Evolutionary conservation across 2,888 invertebrate genomes (phyloP), one percentile per base, ranked within the genome.

Genomic region (Sialis lutaria): DNA sequence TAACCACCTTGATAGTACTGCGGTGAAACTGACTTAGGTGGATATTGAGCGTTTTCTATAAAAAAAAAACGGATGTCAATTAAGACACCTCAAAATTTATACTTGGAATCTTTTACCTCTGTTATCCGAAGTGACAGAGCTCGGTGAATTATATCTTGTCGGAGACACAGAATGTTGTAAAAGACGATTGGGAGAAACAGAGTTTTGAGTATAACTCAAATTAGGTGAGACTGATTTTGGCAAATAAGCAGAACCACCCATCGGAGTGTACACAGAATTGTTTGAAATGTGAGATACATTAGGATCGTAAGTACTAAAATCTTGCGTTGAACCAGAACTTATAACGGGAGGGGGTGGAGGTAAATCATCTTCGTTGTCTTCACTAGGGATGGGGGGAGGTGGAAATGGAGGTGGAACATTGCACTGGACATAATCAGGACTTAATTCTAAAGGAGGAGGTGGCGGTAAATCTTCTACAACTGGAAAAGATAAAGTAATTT

Each of bases 301-400:
- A 33, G 33, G 12, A 34, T n/a, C 30, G 6, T 37, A n/a, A 37
- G n/a, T 6, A 5, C 2, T 7, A 37, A 37, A 37, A 37, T 37
- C 12, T 10, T n/a, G 6, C 5, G 6, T 12, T 10, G 12, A 13
- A 55, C 88, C 89, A 3, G 89, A 90, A 57, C 88, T 88, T 30
- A 90, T 90, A 2, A 90, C 90, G 50, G 88, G 88, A 6, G 89
- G 88, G 5, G 90, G 89, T 22, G 86, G 85, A 47, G 81, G 74
- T 52, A 82, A 70, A 56, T 84, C 82, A 52, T 86, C 84, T 10
- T 65, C 66, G 34, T 58, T 59, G 51, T 62, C 59, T 48, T 67
- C 69, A 8, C 63, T 60, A 33, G 71, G 67, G 50, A 65, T 69
- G 10, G 73, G 68, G 6, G 73, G 69, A 6, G 73, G 72, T 6